Evolutionary conservation across 2,888 invertebrate species (phyloP).

Genomic region (Drosophila paranaensis): DNA sequence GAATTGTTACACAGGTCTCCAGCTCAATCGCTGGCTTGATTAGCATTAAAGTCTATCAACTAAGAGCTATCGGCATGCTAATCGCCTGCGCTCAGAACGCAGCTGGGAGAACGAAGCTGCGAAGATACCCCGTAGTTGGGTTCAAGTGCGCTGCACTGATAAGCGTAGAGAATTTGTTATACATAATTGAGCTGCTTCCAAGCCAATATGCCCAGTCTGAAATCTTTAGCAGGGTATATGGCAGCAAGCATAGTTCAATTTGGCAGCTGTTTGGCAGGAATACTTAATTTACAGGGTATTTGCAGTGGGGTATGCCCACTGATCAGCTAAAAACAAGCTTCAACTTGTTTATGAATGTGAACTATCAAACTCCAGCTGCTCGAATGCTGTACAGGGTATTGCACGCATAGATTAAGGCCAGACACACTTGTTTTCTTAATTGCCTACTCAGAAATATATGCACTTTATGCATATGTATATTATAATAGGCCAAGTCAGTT

Average conservation of each 20-base stretch:
- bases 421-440: not conserved
- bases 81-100: not conserved
- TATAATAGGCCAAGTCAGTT: not conserved
- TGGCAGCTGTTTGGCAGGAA: not conserved
- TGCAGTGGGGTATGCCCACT: not conserved
- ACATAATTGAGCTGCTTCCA: too few relatives aligned
- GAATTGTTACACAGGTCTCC: not conserved
- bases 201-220: not conserved
- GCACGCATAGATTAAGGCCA: not conserved
- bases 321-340: not conserved
- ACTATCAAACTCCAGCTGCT: not conserved
- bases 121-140: not conserved
- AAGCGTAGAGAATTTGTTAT: not conserved
- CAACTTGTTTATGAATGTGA: not conserved
- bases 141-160: not conserved
- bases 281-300: not conserved
- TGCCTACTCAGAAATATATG: not conserved
- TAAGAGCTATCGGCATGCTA: slow-evolving; percentile 6
- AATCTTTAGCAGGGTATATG: not conserved
- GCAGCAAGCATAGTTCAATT: too few relatives aligned
- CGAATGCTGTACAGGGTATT: not conserved
- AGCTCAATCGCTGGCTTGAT: slow-evolving; percentile 9
- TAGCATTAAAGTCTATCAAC: slow-evolving; percentile 9
- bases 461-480: not conserved
- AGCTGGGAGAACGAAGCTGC: too few relatives aligned